Percentiles rank a stretch among this genome's conserved stretches.
Conservation (phyloP, 2,888 invertebrate genomes). For the Tupiocoris notatus region DNA sequence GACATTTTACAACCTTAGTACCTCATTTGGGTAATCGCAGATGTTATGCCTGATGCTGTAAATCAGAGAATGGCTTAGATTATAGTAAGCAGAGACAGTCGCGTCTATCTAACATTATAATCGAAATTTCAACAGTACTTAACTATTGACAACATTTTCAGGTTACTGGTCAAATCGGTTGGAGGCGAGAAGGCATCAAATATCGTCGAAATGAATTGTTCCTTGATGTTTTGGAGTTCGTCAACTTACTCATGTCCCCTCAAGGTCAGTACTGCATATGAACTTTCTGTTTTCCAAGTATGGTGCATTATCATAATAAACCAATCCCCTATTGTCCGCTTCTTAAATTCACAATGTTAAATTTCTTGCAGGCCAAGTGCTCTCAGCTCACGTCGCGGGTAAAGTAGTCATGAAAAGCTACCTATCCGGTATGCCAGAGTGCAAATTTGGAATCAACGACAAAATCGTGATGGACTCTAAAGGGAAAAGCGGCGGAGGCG, state of each 20-base stretch:
- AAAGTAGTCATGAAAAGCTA: constrained; percentile 99
- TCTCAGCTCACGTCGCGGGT: constrained; percentile 98
- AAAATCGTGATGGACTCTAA: constrained; percentile 98
- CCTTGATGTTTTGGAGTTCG: constrained; percentile 97
- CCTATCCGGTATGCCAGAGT: constrained; percentile 99
- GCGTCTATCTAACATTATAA: no score
- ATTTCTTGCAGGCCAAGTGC: constrained; percentile 76
- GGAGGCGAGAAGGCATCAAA: constrained; percentile 99
- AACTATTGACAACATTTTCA: no score
- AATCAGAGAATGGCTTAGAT: no score
- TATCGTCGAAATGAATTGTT: constrained; percentile 98
- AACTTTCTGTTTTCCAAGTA: no score
- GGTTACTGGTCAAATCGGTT: constrained; percentile 92
- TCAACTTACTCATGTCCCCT: constrained; percentile 98
- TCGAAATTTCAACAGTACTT: no score
- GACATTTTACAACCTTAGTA: no score
- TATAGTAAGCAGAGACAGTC: no score
- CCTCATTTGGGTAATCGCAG: no score
- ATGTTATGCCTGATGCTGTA: no score
- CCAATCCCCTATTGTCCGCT: no score
- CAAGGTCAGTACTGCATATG: constrained; percentile 67
- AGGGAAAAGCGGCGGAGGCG: constrained; percentile 57
- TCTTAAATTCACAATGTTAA: background rate
- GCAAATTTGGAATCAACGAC: constrained; percentile 99
- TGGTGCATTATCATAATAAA: no score